Conservation (phyloP, 2,797 vertebrate species). For the Chelonia mydas region DNA sequence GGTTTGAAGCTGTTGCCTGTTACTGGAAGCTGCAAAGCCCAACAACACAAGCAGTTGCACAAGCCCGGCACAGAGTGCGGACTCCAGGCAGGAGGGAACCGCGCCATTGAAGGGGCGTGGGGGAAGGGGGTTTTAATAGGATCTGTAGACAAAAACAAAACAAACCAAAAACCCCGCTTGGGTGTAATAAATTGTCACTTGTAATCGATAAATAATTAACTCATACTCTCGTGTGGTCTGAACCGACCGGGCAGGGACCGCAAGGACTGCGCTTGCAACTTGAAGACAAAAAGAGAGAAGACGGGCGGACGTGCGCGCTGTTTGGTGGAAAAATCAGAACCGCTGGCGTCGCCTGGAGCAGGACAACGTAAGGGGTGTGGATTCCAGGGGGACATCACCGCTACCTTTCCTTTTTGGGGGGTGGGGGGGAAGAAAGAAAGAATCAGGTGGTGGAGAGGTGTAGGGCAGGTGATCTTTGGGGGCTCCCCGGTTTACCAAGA, state of each 20-base stretch:
- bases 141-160: too few relatives aligned
- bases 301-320: neutral
- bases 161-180: neutral
- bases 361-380: neutral
- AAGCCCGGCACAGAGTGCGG: neutral
- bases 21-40: slow-evolving; percentile 68
- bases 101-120: neutral
- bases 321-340: neutral
- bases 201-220: slow-evolving; percentile 69
- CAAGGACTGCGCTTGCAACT: neutral
- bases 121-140: neutral
- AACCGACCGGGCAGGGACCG: neutral
- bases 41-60: slow-evolving; percentile 48
- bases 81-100: neutral
- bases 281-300: neutral
- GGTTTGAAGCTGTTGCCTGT: slow-evolving; percentile 51
- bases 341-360: neutral
- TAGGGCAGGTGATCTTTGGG: too few relatives aligned
- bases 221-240: slow-evolving; percentile 43
- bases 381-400: neutral
- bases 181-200: slow-evolving; percentile 54
- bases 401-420: neutral
- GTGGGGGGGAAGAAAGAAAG: neutral
- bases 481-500: neutral
- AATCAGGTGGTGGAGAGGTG: too few relatives aligned